Evolutionary conservation across 1,140 invertebrate genomes (phyloP), one percentile per base, ranked within the genome.

Genomic region (Lasioglossum baleicum): DNA sequence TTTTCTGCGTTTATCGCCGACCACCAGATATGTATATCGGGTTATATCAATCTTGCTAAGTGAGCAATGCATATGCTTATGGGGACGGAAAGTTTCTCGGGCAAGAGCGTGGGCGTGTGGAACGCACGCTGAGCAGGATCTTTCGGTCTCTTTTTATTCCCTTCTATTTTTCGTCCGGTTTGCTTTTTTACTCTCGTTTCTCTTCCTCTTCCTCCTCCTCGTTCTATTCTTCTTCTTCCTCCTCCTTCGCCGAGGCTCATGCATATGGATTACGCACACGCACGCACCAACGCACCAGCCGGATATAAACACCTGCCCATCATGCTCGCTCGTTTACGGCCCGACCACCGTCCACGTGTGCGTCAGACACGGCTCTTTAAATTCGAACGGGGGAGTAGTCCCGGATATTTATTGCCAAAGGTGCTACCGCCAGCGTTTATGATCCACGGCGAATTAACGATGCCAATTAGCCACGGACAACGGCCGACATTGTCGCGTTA

Each of bases 231-330:
- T 58, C 7, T 7, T n/a, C 17, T 7, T 20, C 51, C 15, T 20
- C 51, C 2, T 51, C 13, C 83, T 82, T 85, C 80, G 83, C 88
- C 82, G 86, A 80, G 10, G 35, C 81, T n/a, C 13, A 85, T 91
- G 87, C 84, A 91, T 92, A 90, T 89, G 79, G 82, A 92, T 90
- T 35, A 85, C 79, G 56, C 7, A 79, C 71, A 83, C 79, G 63
- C 53, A 83, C 76, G 83, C 82, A 69, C 56, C 56, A 58, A n/a
- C 20, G 61, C 89, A 88, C 88, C 88, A 87, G 87, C 90, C 90
- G 91, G 91, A 92, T 90, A 91, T 90, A 91, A 87, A 85, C 92
- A 92, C 91, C 92, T 92, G 92, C 92, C 88, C 85, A 86, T 91
- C 89, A 87, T 86, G 84, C 86, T 82, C 88, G 87, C 86, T 81